Evolutionary conservation across 2,888 invertebrate species (phyloP), one percentile per base, ranked within the genome.

Genomic region (Epirrhoe alternata): DNA sequence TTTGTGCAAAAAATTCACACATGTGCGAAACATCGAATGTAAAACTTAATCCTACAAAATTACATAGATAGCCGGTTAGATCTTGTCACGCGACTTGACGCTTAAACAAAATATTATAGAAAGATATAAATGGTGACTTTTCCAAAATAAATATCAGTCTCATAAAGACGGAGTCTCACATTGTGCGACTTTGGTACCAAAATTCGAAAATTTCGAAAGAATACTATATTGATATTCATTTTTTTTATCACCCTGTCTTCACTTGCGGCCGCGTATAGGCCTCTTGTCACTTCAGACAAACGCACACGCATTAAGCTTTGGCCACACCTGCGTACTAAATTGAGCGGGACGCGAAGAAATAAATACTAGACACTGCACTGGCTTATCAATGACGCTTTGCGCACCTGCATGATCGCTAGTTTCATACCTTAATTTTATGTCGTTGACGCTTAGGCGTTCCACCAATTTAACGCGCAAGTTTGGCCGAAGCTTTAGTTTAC

Each of bases 141-240:
- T 59, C 56, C 52, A 51, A 76, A 83, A 76, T 66, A 65, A 80
- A 80, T 77, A 77, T 85, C 86, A 85, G 85, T 85, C 85, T 85
- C 74, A 77, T 76, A 53, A 66, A 74, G 75, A 80, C 71, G 74
- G 77, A 78, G 77, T 77, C 77, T 74, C 76, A 73, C 16, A 35
- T 49, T 38, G 64, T 64, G 67, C 68, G 64, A 66, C 63, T 69
- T 70, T 59, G 57, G 66, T 73, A 61, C 67, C 66, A 51, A 66
- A 68, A 54, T 58, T 68, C 38, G 17, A 16, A 64, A 57, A 54
- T 16, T 16, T 30, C 38, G 38, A 60, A 52, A 60, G 35, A 58
- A 55, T 58, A 49, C 6, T 4, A 63, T 52, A 57, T 61, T 61
- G 58, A 12, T 60, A 31, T 51, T 12, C 30, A 51, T 51, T 51